Evolutionary conservation across 2,797 vertebrate species (phyloP).

Genomic region (Dallia pectoralis): DNA sequence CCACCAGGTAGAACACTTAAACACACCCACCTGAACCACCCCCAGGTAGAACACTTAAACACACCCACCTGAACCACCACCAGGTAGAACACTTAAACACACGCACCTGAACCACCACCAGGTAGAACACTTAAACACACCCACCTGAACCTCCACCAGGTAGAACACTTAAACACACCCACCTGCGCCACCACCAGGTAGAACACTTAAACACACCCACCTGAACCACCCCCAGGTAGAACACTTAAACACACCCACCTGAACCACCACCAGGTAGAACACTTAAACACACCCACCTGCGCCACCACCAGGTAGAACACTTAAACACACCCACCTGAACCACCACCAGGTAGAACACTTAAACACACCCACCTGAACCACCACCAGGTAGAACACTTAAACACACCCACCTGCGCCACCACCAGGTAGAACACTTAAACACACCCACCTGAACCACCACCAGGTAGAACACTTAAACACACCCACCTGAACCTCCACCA

Average conservation of each 20-base stretch:
- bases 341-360: conserved; percentile 72
- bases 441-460: conserved; percentile 56
- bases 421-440: conserved; percentile 70
- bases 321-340: conserved; percentile 46
- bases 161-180: conserved; percentile 49
- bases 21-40: conserved; percentile 50
- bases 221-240: conserved; percentile 74
- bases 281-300: conserved; percentile 47
- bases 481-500: conserved; percentile 64
- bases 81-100: conserved; percentile 68
- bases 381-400: conserved; percentile 71
- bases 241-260: conserved; percentile 41
- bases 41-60: conserved; percentile 70
- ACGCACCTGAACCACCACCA: conserved; percentile 67
- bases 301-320: conserved; percentile 72
- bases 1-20: conserved; percentile 71
- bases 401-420: conserved; percentile 50
- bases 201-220: conserved; percentile 31
- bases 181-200: conserved; percentile 75
- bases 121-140: conserved; percentile 62
- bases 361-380: conserved; percentile 50
- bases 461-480: conserved; percentile 68
- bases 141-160: conserved; percentile 71
- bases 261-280: conserved; percentile 73
- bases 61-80: conserved; percentile 56